phyloP scores from a whole-genome alignment of 2,113 vertebrate species.

The Tachycineta bicolor region DNA sequence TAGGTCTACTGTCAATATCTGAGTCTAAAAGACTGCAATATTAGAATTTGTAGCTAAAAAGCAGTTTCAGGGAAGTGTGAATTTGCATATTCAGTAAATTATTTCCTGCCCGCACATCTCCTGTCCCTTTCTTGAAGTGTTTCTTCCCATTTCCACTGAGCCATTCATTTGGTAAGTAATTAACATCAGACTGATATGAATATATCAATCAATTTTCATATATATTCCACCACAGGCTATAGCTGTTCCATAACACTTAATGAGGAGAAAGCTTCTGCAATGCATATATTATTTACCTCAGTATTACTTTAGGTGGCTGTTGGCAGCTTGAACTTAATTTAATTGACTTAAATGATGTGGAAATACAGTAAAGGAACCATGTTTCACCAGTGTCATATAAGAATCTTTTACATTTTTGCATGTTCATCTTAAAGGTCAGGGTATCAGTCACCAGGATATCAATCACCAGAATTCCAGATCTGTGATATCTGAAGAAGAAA shows the following conservation, averaged over 20 bases:
- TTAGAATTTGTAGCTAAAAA: background rate
- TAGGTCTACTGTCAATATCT: background rate
- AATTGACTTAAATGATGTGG: background rate
- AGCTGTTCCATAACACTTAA: conserved; percentile 30
- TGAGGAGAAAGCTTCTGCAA: conserved; percentile 27
- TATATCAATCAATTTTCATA: background rate
- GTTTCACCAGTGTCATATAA: background rate
- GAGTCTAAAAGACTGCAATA: background rate
- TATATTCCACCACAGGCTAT: conserved; percentile 6
- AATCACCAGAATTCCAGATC: background rate
- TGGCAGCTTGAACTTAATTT: conserved; percentile 40
- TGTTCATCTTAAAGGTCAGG: background rate
- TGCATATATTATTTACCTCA: conserved; percentile 38
- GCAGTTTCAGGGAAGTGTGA: background rate
- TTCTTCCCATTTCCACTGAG: background rate
- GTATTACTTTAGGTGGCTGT: conserved; percentile 26
- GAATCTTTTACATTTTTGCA: background rate
- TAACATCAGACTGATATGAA: background rate
- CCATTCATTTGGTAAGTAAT: background rate
- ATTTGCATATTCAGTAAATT: background rate
- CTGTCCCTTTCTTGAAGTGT: background rate
- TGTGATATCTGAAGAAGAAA: background rate
- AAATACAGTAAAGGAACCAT: background rate
- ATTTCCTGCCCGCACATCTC: background rate
- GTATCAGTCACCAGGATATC: background rate